Conservation (phyloP, 2,888 invertebrate genomes). For the Hyposoter didymator region DNA sequence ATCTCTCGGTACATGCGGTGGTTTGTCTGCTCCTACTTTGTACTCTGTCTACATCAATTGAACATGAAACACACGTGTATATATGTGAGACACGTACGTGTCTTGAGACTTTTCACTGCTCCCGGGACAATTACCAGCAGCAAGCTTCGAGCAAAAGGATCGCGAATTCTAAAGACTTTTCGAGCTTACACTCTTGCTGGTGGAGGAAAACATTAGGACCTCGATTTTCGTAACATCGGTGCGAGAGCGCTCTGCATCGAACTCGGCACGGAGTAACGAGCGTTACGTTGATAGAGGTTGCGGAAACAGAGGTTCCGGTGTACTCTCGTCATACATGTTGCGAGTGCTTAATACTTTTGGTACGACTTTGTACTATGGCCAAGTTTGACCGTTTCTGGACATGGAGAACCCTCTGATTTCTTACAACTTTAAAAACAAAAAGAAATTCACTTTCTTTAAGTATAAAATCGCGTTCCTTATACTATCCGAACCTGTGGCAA, state of each 20-base stretch:
- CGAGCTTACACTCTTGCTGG: background rate
- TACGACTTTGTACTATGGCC: conserved; percentile 13
- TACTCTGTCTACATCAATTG: conserved; percentile 10
- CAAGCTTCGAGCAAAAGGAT: background rate
- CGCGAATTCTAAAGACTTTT: background rate
- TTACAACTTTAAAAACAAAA: conserved; percentile 36
- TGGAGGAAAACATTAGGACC: too few species aligned
- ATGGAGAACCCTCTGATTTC: conserved; percentile 59
- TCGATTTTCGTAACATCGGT: too few species aligned
- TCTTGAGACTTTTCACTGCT: conserved; percentile 23
- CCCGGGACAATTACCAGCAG: background rate
- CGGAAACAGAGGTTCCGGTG: too few species aligned
- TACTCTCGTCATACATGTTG: background rate
- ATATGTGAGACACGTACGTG: conserved; percentile 9
- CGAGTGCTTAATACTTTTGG: conserved; percentile 5
- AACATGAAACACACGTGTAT: conserved; percentile 2
- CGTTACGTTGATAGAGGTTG: too few species aligned
- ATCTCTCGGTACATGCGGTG: conserved; percentile 37
- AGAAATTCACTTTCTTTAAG: conserved; percentile 29
- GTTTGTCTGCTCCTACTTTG: conserved; percentile 20
- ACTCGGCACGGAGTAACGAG: too few species aligned
- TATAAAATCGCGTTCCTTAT: conserved; percentile 31
- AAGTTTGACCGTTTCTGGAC: conserved; percentile 39
- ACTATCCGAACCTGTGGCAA: conserved; percentile 27
- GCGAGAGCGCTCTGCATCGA: too few species aligned